Evolutionary conservation across 2,113 vertebrate genomes (phyloP).

Genomic region (Lathamus discolor): DNA sequence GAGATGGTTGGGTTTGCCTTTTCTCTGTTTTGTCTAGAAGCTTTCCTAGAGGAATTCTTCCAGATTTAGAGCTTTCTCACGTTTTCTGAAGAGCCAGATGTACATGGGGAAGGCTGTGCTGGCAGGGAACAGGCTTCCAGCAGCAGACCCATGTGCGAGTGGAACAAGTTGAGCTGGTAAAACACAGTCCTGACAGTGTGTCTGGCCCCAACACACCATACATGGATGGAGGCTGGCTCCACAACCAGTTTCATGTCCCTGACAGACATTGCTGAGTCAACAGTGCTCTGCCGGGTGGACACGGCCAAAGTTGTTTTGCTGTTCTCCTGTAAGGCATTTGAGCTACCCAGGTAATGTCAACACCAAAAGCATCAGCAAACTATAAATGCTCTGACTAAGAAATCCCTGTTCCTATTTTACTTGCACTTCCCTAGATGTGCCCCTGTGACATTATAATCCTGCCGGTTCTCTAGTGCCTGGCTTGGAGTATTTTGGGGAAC

Average conservation of each 20-base stretch:
- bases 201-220: not conserved
- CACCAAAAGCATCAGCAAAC: not conserved
- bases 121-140: fast-evolving
- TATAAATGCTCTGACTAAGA: not conserved
- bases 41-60: not conserved
- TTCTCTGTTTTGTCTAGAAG: not conserved
- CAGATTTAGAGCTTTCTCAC: not conserved
- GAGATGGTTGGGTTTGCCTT: not conserved
- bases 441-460: not conserved
- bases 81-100: not conserved
- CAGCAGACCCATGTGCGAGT: fast-evolving
- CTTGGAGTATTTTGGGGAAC: not conserved
- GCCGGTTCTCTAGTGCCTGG: not conserved
- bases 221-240: not conserved
- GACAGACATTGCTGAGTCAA: not conserved
- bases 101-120: not conserved
- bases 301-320: fast-evolving
- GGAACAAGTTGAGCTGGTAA: not conserved
- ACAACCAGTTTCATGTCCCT: fast-evolving
- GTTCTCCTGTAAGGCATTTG: not conserved
- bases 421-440: not conserved
- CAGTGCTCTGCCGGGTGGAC: not conserved
- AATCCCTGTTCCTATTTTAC: not conserved
- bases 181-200: not conserved
- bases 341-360: not conserved